Conservation (phyloP, 2,797 vertebrate species). For the Trichosurus vulpecula region DNA sequence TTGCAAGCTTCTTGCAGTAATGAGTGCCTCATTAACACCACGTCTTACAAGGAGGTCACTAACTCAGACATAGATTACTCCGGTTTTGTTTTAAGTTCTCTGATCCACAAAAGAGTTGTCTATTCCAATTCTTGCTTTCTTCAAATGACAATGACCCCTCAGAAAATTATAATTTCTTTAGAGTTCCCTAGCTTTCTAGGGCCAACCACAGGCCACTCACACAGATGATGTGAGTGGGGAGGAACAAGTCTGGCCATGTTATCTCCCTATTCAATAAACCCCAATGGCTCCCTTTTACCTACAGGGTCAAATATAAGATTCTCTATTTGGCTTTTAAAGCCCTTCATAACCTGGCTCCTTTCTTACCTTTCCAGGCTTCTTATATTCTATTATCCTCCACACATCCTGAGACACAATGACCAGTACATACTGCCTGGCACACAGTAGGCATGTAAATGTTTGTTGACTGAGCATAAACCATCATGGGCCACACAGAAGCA, state of each 20-base stretch:
- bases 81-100: conserved; percentile 4
- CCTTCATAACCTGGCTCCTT: background rate
- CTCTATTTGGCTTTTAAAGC: background rate
- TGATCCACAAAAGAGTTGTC: background rate
- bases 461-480: background rate
- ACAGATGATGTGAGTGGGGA: background rate
- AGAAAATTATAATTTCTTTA: background rate
- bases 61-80: background rate
- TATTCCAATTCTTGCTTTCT: background rate
- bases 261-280: background rate
- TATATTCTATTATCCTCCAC: background rate
- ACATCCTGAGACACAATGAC: background rate
- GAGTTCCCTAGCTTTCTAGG: background rate
- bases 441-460: background rate
- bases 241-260: background rate
- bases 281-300: background rate
- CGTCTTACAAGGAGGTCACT: background rate
- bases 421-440: background rate
- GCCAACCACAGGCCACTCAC: background rate
- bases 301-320: background rate
- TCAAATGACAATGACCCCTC: background rate
- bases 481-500: background rate
- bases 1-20: background rate
- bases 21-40: no score
- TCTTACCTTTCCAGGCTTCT: background rate